Conservation (phyloP, 1,140 invertebrate species). For the Lordiphosa clarofinis region DNA sequence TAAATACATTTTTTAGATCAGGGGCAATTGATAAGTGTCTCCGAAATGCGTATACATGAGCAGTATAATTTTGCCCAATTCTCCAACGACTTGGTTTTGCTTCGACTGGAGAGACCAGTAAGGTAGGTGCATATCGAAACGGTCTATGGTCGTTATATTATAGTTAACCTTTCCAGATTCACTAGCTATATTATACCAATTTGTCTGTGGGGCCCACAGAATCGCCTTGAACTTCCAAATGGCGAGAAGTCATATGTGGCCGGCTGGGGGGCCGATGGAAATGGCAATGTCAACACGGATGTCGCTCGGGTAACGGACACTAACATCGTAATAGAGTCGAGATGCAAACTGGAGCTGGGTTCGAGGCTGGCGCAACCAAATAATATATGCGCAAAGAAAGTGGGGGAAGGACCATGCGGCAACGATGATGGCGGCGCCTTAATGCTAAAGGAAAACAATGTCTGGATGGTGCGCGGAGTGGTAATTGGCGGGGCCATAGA, state of each 20-base stretch:
- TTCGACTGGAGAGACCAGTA: conserved; percentile 63
- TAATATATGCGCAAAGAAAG: conserved; percentile 71
- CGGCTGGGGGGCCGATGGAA: conserved; percentile 83
- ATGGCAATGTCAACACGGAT: conserved; percentile 79
- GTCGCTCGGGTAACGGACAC: conserved; percentile 81
- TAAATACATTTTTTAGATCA: too few relatives aligned
- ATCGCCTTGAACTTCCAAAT: conserved; percentile 23
- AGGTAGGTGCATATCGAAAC: conserved; percentile 39
- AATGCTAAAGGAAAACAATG: conserved; percentile 51
- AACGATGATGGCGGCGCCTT: conserved; percentile 73
- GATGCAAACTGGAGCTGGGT: conserved; percentile 80
- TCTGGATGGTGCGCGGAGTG: conserved; percentile 68
- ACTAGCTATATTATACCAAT: conserved; percentile 80
- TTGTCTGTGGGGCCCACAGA: conserved; percentile 81
- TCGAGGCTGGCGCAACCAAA: conserved; percentile 43
- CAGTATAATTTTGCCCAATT: conserved; percentile 69
- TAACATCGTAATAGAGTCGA: conserved; percentile 81
- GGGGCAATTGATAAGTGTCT: conserved; percentile 67
- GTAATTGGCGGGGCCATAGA: conserved; percentile 38
- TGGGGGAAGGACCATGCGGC: conserved; percentile 66
- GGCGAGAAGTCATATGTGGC: conserved; percentile 76
- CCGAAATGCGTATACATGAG: conserved; percentile 78
- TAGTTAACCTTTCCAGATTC: conserved; percentile 42
- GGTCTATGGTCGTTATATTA: too few relatives aligned
- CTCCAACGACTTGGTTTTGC: conserved; percentile 81